Evolutionary conservation across 1,140 invertebrate species (phyloP), one percentile per base, ranked within the genome.

Genomic region (Spodoptera litura): DNA sequence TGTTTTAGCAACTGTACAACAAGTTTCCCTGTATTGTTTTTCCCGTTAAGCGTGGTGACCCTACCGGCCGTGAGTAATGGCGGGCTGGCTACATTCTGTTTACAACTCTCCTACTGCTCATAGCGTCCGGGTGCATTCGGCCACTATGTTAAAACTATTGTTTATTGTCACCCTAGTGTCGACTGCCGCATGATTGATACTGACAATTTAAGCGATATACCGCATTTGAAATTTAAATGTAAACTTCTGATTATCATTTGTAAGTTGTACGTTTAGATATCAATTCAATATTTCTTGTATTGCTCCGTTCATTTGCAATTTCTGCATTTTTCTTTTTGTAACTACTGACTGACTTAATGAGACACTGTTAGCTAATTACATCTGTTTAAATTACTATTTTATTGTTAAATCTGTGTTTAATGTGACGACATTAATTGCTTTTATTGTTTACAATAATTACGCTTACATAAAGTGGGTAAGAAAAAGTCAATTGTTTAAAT

Each of bases 101-200:
- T 80, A 79, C 79, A 83, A 75, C 74, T 80, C 79, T 79, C 79
- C 81, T 83, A 80, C 80, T 66, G 78, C 78, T 79, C 78, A 81
- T 85, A 81, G 84, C 81, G 78, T 85, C 74, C 80, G 80, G 79
- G 78, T 83, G 77, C 79, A 83, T 59, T 79, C 68, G 73, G 76
- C 25, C 68, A 70, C 77, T 81, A 73, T 81, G 79, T 81, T 78
- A 72, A 78, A 81, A 81, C 79, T 75, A 80, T 80, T 82, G 82
- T 85, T 82, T 85, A 82, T 84, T 83, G 80, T 82, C 66, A 81
- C 73, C 74, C 71, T 55, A 78, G 73, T 76, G 64, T 61, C 82
- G 79, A 77, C 59, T 80, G 64, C 64, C 64, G 44, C 15, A 44
- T 61, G 56, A 80, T 77, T 76, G 64, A 71, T 70, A 38, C 27